These are phyloP conservation scores for Sprattus sprattus DNA, from an alignment of 2,113 vertebrate species.

Conservation along the genomic window DNA sequence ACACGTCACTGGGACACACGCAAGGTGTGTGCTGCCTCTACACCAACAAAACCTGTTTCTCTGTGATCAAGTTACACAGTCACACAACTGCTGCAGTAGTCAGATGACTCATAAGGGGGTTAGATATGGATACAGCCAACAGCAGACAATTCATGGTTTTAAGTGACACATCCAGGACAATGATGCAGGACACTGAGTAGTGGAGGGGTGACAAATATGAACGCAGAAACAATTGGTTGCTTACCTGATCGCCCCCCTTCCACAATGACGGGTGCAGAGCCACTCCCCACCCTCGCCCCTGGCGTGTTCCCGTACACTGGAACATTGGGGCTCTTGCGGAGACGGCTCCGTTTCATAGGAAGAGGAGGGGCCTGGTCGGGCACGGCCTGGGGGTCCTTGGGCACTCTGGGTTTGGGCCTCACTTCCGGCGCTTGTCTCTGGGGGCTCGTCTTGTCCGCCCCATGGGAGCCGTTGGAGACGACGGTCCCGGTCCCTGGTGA, in stretches of 20 bases:
- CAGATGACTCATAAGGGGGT: background rate
- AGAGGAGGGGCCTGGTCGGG: conserved; percentile 30
- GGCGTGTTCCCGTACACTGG: background rate
- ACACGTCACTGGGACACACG: background rate
- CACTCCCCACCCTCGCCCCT: conserved; percentile 30
- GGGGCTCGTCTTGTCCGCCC: conserved; percentile 49
- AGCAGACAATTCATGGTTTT: background rate
- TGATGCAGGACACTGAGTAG: background rate
- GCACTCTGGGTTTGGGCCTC: conserved; percentile 42
- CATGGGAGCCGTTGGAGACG: background rate
- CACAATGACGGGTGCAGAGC: background rate
- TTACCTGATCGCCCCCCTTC: conserved; percentile 66
- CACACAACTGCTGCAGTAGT: background rate
- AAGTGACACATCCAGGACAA: background rate
- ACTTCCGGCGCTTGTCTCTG: background rate
- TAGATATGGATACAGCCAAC: background rate
- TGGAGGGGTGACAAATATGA: background rate
- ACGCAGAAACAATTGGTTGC: background rate
- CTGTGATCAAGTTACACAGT: background rate
- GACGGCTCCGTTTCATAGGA: conserved; percentile 55
- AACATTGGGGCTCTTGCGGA: conserved; percentile 15
- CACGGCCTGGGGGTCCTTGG: background rate
- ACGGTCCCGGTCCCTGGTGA: background rate
- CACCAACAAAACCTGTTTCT: background rate
- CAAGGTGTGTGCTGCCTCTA: background rate